Percentiles rank a stretch among this genome's conserved stretches.
Conservation (phyloP, 1,140 invertebrate genomes). For the Phymorhynchus buccinoides region DNA sequence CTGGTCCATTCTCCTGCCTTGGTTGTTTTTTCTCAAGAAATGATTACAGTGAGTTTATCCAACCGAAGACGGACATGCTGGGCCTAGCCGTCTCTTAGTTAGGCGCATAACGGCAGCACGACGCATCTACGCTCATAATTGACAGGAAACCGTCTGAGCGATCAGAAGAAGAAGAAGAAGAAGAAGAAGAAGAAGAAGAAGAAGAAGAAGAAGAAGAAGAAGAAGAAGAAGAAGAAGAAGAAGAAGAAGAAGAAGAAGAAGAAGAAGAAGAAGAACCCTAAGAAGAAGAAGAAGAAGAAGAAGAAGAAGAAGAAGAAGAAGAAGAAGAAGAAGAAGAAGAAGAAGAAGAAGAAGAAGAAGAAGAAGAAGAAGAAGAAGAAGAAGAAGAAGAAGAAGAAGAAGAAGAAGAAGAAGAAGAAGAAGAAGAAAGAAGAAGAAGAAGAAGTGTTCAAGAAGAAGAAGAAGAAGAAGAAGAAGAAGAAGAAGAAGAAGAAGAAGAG, state of each 20-base stretch:
- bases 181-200: background rate
- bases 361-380: conserved; percentile 11
- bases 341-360: background rate
- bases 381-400: background rate
- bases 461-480: background rate
- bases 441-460: background rate
- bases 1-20: no score
- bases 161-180: no score
- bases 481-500: background rate
- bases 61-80: no score
- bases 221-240: background rate
- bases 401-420: background rate
- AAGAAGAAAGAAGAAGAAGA: background rate
- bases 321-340: background rate
- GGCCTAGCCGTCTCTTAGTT: no score
- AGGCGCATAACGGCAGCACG: no score
- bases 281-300: no score
- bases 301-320: background rate
- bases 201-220: background rate
- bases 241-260: background rate
- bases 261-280: no score
- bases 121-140: no score
- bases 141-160: no score
- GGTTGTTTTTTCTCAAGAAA: no score
- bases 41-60: background rate